These are phyloP conservation scores for Falco punctatus DNA, from an alignment of 2,113 vertebrate genomes.

Conservation along the genomic window DNA sequence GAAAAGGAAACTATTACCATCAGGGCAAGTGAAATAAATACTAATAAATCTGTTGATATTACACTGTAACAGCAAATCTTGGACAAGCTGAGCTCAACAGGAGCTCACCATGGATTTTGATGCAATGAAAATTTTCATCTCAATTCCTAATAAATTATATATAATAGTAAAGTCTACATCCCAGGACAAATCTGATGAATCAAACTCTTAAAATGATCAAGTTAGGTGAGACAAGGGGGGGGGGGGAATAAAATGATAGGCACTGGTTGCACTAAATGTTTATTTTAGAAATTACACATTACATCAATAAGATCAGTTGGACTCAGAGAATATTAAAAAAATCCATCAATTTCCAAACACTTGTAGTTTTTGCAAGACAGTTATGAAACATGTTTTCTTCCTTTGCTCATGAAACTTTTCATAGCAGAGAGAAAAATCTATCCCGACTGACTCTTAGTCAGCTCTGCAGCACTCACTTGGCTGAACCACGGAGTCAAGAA, in stretches of 20 bases:
- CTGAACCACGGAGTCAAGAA: not conserved
- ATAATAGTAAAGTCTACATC: not conserved
- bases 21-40: not conserved
- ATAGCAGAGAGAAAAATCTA: not conserved
- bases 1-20: conserved; percentile 7
- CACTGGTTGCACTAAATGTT: not conserved
- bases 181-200: not conserved
- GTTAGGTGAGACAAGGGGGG: not conserved
- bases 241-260: not conserved
- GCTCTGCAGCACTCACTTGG: not conserved
- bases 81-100: not conserved
- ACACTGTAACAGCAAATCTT: not conserved
- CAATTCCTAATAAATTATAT: not conserved
- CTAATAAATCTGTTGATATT: not conserved
- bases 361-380: not conserved
- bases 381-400: not conserved
- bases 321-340: not conserved
- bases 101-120: not conserved
- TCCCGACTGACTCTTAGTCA: not conserved
- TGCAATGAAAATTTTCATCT: not conserved
- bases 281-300: not conserved
- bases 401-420: not conserved
- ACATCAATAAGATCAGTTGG: not conserved
- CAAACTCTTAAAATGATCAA: not conserved
- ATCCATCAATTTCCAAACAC: not conserved